Evolutionary conservation across 2,113 vertebrate species (phyloP), one percentile per base, ranked within the genome.

Genomic region (Puffinus mauretanicus): DNA sequence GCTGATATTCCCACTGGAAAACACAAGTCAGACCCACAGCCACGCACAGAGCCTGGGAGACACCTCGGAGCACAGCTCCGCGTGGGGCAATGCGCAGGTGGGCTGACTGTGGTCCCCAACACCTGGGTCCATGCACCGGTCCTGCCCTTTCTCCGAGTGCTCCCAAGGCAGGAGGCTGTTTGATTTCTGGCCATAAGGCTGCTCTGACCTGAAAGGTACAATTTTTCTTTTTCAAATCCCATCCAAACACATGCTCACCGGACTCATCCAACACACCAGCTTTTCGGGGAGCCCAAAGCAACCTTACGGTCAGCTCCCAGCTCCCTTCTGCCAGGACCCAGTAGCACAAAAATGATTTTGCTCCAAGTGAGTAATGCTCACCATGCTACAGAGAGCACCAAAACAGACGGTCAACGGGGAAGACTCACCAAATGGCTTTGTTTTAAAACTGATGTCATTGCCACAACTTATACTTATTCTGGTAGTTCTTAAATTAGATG

Each of bases 1-100:
- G 16, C 24, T 1, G 2, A 49, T 58, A 62, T 49, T 71, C 12
- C 44, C 24, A 40, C 12, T 34, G 66, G 57, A 86, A 88, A 79
- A 70, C 21, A 34, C 47, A 80, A 54, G 19, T 34, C 52, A 55
- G 82, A 58, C 38, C 40, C 60, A 54, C 38, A 93, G 42, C 36
- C 80, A 46, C 40, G 58, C 25, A 64, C 0, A 1, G 80, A 67
- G 21, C 38, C 29, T 32, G 11, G 16, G 34, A 40, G 25, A 11
- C 66, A 83, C 34, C 72, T 71, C 14, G 10, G 38, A 46, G 25
- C 51, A 52, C 38, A 90, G 60, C 49, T 19, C 29, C 1, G 5
- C 1, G 1, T 1, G 38, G 60, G 32, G 12, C 13, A 80, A 7
- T 6, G 13, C 5, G 4, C 3, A 2, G 21, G 22, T 0, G 0